Percentiles rank a stretch among this genome's conserved stretches.
Evolutionary conservation across 1,140 invertebrate genomes (phyloP).

Genomic region (Nylanderia fulva): DNA sequence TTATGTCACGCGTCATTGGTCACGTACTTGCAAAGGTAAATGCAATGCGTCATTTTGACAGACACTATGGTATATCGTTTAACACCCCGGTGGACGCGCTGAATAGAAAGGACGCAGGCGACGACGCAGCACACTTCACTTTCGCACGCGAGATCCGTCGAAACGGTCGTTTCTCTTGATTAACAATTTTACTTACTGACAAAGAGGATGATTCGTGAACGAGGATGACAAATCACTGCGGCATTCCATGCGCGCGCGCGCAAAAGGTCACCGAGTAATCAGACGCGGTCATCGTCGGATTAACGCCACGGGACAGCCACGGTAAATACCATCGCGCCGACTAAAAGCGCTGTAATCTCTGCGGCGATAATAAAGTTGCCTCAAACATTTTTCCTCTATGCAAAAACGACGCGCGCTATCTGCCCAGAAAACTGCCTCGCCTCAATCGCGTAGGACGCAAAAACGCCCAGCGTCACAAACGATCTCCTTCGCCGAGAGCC

Average conservation of each 20-base stretch:
- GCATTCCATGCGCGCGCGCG: background rate
- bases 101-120: conserved; percentile 41
- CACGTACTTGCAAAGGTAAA: conserved; percentile 64
- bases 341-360: conserved; percentile 57
- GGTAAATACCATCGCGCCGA: conserved; percentile 36
- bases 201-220: conserved; percentile 22
- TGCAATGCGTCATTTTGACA: conserved; percentile 72
- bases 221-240: conserved; percentile 44
- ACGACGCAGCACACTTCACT: conserved; percentile 35
- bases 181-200: conserved; percentile 43
- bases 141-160: conserved; percentile 19
- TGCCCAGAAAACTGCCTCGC: conserved; percentile 45
- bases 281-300: conserved; percentile 43
- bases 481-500: conserved; percentile 49
- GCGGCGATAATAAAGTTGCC: conserved; percentile 52
- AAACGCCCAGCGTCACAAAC: conserved; percentile 50
- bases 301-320: conserved; percentile 28
- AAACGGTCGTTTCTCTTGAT: conserved; percentile 1
- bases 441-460: conserved; percentile 36
- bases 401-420: conserved; percentile 43
- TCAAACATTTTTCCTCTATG: conserved; percentile 49
- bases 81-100: conserved; percentile 51
- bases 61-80: conserved; percentile 59
- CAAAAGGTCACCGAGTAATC: conserved; percentile 25
- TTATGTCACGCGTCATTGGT: conserved; percentile 73